Evolutionary conservation across 2,888 invertebrate species (phyloP), one percentile per base, ranked within the genome.

Genomic region (Mylabris sibirica): DNA sequence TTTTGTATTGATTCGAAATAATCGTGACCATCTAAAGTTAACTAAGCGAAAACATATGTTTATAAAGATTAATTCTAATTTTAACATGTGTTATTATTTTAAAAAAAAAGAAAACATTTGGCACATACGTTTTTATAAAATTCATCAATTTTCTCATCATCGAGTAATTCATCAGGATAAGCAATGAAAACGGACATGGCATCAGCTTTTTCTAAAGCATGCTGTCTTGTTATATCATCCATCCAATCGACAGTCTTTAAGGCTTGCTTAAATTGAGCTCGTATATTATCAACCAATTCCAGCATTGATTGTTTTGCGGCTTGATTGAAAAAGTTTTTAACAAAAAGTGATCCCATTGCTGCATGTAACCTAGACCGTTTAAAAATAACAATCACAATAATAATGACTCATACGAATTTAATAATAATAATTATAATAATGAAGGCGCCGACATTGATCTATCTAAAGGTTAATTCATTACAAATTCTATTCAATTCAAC

Each of bases 111-210:
- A 69, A 53, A 22, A 67, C 2, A 49, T 20, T 44, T 38, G n/a
- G 22, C 64, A 63, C 86, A 85, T 83, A 90, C 90, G 70, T 89
- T 89, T 14, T 88, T 81, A 81, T 94, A 96, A 80, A 93, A 92
- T 63, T 91, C 87, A 20, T 91, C 91, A 2, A 96, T 86, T 80
- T 93, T 94, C 1, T 87, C 85, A 75, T 94, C 88, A 77, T 95
- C 91, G 59, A 95, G 86, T 79, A 96, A 89, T 83, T 95, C 96
- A 75, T 91, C 91, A 0, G 96, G 96, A 83, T 95, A 96, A 0
- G 94, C 96, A 79, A 96, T 95, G 81, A 95, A 93, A 1, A 93
- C 90, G 2, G 90, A 87, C 91, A 96, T 95, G 0, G 90, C 87
- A 65, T 89, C 88, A 0, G 93, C 90, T 81, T 95, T 95, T 68